Conservation (phyloP, 2,113 vertebrate species). For the Psophia crepitans region DNA sequence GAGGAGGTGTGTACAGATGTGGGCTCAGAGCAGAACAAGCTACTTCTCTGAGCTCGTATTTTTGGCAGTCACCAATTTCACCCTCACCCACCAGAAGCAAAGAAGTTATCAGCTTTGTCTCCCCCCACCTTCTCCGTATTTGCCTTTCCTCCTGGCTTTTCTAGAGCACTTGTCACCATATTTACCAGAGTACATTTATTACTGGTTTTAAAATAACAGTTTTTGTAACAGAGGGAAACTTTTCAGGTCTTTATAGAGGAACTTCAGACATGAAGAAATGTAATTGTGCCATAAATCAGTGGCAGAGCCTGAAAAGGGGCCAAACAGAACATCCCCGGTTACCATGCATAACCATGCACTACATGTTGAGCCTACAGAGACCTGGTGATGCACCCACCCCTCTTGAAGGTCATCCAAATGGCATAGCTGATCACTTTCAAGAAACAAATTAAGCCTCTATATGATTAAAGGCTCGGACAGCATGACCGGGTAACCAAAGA, state of each 20-base stretch:
- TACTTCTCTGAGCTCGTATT: conserved; percentile 51
- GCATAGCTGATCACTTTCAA: neutral
- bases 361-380: neutral
- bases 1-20: conserved; percentile 66
- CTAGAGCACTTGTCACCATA: conserved; percentile 16
- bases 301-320: neutral
- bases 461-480: conserved; percentile 24
- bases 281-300: neutral
- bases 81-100: conserved; percentile 59
- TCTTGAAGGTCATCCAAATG: conserved; percentile 24
- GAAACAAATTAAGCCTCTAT: conserved; percentile 31
- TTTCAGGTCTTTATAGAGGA: neutral
- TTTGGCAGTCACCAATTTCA: conserved; percentile 58
- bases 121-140: neutral
- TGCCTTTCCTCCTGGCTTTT: conserved; percentile 28
- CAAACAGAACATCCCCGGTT: fast-evolving
- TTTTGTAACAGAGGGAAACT: neutral
- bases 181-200: neutral
- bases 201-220: neutral
- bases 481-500: neutral
- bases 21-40: conserved; percentile 55
- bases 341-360: neutral
- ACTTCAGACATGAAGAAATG: neutral
- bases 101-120: conserved; percentile 19
- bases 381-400: neutral